Conservation (phyloP, 2,113 vertebrate genomes). For the Hemichromis elongatus region DNA sequence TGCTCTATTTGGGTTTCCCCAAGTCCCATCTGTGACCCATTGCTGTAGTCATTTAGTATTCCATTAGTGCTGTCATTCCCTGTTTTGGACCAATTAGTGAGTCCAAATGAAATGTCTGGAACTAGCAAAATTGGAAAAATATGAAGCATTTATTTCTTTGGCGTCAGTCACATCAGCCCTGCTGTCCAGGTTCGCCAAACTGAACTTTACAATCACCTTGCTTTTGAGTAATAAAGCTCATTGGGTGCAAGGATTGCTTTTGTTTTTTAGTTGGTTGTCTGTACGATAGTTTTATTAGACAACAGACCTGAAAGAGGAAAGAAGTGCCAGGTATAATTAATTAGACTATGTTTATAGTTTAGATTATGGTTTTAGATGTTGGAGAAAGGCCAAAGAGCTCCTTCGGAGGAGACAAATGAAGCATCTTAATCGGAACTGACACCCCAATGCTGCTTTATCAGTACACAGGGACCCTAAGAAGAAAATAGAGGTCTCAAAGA, state of each 20-base stretch:
- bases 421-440: constrained; percentile 43
- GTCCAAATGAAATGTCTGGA: neutral
- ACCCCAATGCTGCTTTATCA: constrained; percentile 22
- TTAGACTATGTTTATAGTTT: neutral
- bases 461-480: neutral
- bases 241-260: neutral
- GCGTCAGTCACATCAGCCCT: neutral
- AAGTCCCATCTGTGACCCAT: constrained; percentile 34
- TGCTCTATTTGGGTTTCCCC: neutral
- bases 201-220: neutral
- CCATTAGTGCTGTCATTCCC: neutral
- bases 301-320: neutral
- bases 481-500: neutral
- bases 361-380: neutral
- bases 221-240: neutral
- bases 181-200: neutral
- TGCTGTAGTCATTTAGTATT: constrained; percentile 3
- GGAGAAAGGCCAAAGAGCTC: constrained; percentile 6
- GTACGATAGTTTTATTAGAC: neutral
- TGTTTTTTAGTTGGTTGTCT: neutral
- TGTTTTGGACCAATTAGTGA: neutral
- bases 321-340: neutral
- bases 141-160: neutral
- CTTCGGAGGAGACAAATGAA: constrained; percentile 32
- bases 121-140: neutral